phyloP scores from a whole-genome alignment of 2,113 vertebrate genomes.

The Dromiciops gliroides region DNA sequence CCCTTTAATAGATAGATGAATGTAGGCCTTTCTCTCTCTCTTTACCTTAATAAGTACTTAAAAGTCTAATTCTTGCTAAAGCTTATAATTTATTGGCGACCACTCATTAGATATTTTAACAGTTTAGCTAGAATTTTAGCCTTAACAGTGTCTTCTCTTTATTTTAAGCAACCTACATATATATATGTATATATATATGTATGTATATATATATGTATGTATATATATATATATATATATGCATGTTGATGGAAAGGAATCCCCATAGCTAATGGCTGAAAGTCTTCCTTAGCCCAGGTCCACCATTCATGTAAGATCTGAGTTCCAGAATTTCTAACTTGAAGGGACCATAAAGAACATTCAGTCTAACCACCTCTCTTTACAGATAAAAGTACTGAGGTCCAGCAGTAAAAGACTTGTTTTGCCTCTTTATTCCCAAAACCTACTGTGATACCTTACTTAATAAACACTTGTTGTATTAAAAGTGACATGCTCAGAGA shows the following conservation, averaged over 20 bases:
- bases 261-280: neutral
- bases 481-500: neutral
- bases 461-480: neutral
- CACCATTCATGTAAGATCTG: neutral
- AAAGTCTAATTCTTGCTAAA: too few relatives aligned
- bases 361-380: neutral
- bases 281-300: neutral
- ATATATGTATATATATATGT: too few relatives aligned
- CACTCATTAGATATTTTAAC: too few relatives aligned
- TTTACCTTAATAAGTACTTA: too few relatives aligned
- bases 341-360: neutral
- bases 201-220: too few relatives aligned
- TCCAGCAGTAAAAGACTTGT: neutral
- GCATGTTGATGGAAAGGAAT: neutral
- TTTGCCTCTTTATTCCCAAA: neutral
- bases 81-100: too few relatives aligned
- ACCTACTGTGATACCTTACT: neutral
- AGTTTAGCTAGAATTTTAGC: too few relatives aligned
- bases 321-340: neutral
- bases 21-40: too few relatives aligned
- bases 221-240: neutral
- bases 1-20: too few relatives aligned
- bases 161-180: neutral
- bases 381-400: neutral
- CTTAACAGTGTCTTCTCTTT: neutral